Evolutionary conservation across 2,797 vertebrate genomes (phyloP), one percentile per base, ranked within the genome.

Genomic region (Argyrosomus regius): DNA sequence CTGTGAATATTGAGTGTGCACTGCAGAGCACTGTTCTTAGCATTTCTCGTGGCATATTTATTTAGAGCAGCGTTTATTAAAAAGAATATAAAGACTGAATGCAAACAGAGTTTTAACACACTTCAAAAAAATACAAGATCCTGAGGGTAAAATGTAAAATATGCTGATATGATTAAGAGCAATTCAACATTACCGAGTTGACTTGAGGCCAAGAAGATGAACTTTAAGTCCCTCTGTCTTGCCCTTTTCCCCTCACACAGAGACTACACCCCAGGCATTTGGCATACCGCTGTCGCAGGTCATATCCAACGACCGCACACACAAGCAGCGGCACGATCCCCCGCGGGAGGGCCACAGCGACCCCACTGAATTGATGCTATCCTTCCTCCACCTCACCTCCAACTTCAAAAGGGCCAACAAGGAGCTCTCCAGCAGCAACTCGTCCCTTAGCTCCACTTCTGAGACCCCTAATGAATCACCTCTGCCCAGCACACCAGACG

Each of bases 401-500:
- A 96, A 93, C 92, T 81, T 93, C 82, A 98, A 96, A 94, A 95
- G 92, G 71, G 87, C 94, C 81, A 97, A 96, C 93, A 98, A 96
- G 91, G 98, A 99, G 89, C 94, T 99, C 88, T 99, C 98, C 93
- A 99, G 98, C 96, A 99, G 98, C 94, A 98, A 98, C 94, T 99
- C 98, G 6, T 99, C 98, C 91, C 97, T 99, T 67, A 98, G 98
- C 94, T 99, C 98, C 78, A 97, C 96, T 77, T 98, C 97, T 0
- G 98, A 99, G 95, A 99, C 96, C 10, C 96, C 96, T 0, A 97
- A 96, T 8, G 98, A 97, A 84, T 96, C 95, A 20, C 96, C 96
- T 11, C 93, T 96, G 22, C 96, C 95, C 4, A 95, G 95, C 80
- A 96, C 96, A 0, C 95, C 96, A 0, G 97, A 98, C 80, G 92